Evolutionary conservation across 2,888 invertebrate species (phyloP).

Genomic region (Ecliptopera silaceata): DNA sequence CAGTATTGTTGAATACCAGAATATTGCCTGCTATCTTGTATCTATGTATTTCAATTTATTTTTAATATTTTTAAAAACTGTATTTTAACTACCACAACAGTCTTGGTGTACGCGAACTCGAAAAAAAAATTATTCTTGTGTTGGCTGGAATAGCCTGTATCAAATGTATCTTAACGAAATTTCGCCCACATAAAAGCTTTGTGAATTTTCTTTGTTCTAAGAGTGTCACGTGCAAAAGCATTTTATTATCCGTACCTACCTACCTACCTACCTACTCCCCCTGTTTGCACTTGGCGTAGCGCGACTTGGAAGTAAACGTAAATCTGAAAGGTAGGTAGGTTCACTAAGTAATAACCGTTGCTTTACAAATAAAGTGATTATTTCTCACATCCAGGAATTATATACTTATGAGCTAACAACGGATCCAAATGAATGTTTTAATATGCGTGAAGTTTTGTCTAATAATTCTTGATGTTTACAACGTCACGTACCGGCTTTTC

Average conservation of each 20-base stretch:
- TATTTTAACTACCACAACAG: too few relatives aligned
- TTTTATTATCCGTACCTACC: conserved; percentile 64
- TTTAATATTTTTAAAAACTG: not conserved
- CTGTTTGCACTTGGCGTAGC: conserved; percentile 29
- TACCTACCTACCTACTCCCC: conserved; percentile 29
- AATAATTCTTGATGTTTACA: conserved; percentile 18
- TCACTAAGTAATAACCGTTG: too few relatives aligned
- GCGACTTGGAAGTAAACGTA: conserved; percentile 40
- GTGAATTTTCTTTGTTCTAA: conserved; percentile 65
- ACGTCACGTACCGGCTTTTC: conserved; percentile 26
- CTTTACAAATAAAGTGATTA: conserved; percentile 62
- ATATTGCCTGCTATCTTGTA: conserved; percentile 9
- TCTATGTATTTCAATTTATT: not conserved
- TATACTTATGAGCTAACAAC: conserved; percentile 24
- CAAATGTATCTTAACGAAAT: conserved; percentile 32
- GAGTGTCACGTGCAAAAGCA: conserved; percentile 69
- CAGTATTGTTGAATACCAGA: conserved; percentile 38
- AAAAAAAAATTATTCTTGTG: conserved; percentile 11
- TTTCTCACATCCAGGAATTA: conserved; percentile 41
- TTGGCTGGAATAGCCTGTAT: not conserved
- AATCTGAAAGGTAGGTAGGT: too few relatives aligned
- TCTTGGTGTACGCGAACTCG: not conserved
- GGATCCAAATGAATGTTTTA: conserved; percentile 24
- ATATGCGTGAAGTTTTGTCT: conserved; percentile 6
- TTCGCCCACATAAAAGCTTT: conserved; percentile 51